A percentile compares a stretch with the other conserved stretches of the same genome.
Evolutionary conservation across 2,797 vertebrate genomes (phyloP).

Genomic region (Chromis chromis): DNA sequence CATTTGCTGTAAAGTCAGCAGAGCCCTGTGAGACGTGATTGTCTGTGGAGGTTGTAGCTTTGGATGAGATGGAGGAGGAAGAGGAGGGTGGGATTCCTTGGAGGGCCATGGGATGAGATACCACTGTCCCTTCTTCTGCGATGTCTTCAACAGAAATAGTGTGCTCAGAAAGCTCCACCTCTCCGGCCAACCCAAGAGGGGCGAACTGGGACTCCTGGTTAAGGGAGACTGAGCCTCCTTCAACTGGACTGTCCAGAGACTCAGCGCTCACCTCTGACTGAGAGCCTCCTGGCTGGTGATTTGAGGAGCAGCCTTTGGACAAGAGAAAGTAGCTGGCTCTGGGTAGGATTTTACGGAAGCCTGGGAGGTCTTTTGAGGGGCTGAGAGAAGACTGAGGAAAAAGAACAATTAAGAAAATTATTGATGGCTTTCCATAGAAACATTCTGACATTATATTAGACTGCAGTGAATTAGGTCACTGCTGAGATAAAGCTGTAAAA

Average conservation of each 20-base stretch:
- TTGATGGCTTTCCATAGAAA: neutral
- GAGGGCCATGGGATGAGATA: constrained; percentile 63
- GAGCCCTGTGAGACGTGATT: constrained; percentile 33
- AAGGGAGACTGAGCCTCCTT: constrained; percentile 52
- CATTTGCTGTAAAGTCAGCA: constrained; percentile 61
- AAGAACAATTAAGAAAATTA: constrained; percentile 64
- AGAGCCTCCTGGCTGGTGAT: constrained; percentile 78
- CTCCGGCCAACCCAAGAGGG: constrained; percentile 76
- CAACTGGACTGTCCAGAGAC: constrained; percentile 44
- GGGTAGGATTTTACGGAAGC: constrained; percentile 97
- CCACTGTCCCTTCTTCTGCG: constrained; percentile 76
- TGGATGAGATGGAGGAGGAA: constrained; percentile 44
- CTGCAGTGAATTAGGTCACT: neutral
- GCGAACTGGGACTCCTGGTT: constrained; percentile 77
- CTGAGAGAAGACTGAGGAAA: constrained; percentile 66
- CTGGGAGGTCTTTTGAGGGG: constrained; percentile 89
- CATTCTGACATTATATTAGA: neutral
- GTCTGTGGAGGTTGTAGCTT: constrained; percentile 20
- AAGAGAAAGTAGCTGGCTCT: constrained; percentile 92
- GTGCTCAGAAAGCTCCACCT: constrained; percentile 85
- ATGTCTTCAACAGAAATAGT: constrained; percentile 84
- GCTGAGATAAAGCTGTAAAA: neutral
- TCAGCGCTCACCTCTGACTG: constrained; percentile 84
- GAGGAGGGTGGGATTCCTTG: constrained; percentile 82
- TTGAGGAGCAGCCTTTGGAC: constrained; percentile 86